Conservation (phyloP, 1,140 invertebrate genomes). For the Kradibia gibbosae region DNA sequence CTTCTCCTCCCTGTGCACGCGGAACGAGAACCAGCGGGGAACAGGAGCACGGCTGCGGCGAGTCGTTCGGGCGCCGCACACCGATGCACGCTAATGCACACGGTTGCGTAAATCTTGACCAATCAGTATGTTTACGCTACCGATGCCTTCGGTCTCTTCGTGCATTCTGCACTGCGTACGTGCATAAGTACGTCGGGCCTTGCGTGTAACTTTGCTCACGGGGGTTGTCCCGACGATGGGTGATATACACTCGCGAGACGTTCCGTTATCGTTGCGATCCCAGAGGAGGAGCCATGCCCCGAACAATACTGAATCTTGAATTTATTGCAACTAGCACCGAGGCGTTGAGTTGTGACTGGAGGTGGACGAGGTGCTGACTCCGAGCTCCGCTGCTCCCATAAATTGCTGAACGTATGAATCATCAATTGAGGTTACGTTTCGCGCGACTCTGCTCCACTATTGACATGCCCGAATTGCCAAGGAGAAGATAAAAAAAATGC, state of each 20-base stretch:
- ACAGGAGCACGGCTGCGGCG: background rate
- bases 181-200: background rate
- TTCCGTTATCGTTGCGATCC: background rate
- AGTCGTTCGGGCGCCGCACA: too few species aligned
- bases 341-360: background rate
- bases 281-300: background rate
- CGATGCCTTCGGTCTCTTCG: slow-evolving; percentile 12
- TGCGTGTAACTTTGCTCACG: background rate
- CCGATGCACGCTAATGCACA: background rate
- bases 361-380: background rate
- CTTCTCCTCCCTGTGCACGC: background rate
- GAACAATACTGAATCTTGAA: background rate
- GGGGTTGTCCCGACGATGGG: background rate
- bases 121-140: slow-evolving; percentile 43
- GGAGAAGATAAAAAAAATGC: slow-evolving; percentile 19
- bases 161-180: background rate
- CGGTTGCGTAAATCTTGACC: slow-evolving; percentile 11
- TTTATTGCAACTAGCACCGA: background rate
- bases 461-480: slow-evolving; percentile 30
- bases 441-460: slow-evolving; percentile 34
- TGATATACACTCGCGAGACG: background rate
- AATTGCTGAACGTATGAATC: slow-evolving; percentile 45
- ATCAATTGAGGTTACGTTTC: slow-evolving; percentile 50
- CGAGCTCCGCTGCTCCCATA: background rate
- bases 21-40: background rate